Evolutionary conservation across 2,888 invertebrate genomes (phyloP), one percentile per base, ranked within the genome.

Genomic region (Rhagophthalmus giganteus): DNA sequence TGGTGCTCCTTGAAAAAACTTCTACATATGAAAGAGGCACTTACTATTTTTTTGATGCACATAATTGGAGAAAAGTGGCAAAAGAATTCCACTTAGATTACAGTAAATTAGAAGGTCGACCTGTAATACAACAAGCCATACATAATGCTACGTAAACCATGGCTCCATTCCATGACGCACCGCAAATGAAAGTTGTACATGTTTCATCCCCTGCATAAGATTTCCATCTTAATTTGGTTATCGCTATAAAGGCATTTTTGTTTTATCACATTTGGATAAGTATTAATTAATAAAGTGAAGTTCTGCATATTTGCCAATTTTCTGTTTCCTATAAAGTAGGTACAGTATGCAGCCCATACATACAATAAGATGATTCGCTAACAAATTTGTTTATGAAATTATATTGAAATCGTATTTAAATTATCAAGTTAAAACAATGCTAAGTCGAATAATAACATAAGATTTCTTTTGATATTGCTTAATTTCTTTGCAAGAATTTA

Each of bases 81-180:
- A 98, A 97, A 79, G 98, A 98, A 79, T 96, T 99, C 82, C 90
- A 94, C 80, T 83, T 99, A 78, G 98, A 99, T 80, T 97, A 98
- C 82, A 94, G 94, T 80, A 96, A 97, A 81, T 82, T 99, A 76
- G 98, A 99, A 81, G 95, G 91, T 58, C 84, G 91, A 75, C 94
- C 94, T 69, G 83, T 83, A 72, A 78, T 87, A 74, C 87, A 86
- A 70, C 78, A 81, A 78, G 60, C 59, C 49, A 79, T 66, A 53
- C 68, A 65, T 54, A 62, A 59, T 39, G 44, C 62, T 50, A 60
- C 64, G 61, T 67, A 65, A 66, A 60, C 25, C 33, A 48, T 40
- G 34, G 32, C 39, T 37, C 25, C 38, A 38, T 53, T 48, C 59
- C 71, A 69, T 70, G 69, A 69, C 68, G 62, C 62, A 49, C 45